Evolutionary conservation across 2,797 vertebrate species (phyloP), one percentile per base, ranked within the genome.

Genomic region (Zalophus californianus): DNA sequence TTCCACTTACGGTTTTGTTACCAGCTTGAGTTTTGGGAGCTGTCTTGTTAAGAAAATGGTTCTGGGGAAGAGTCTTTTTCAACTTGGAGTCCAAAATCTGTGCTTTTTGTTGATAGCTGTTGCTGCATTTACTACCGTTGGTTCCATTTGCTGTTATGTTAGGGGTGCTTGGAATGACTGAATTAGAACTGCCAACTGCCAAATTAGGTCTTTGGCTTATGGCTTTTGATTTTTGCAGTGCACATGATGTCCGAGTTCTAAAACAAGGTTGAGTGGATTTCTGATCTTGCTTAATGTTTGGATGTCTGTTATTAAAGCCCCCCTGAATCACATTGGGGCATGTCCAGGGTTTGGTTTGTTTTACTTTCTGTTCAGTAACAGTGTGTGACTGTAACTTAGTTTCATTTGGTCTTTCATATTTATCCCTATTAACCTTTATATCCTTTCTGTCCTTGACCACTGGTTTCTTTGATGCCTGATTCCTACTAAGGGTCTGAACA

Each of bases 281-380:
- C 1, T 12, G 70, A n/a, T 91, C 29, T 62, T 66, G 68, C 25
- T 77, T 88, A 41, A 2, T 8, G 52, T 18, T 41, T 35, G 41
- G 7, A 25, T 44, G 35, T 68, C 54, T 89, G 64, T 84, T 66
- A 2, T 64, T 38, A 32, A 2, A 12, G 52, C 15, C 90, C 50
- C 0, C n/a, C 1, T 23, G 92, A 27, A 44, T 23, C 0, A 2
- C 0, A 2, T 0, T 3, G 0, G 79, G 2, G 7, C 77, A 23
- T 25, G 60, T 72, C 20, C 38, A 80, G 77, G 90, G 50, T 38
- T 70, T 96, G 21, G 54, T 20, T 1, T 4, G 58, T 32, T 85
- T 94, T 88, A 9, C 23, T 58, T 87, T 92, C 58, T 94, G 95
- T 66, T 96, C 56, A 48, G 23, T 64, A 78, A 62, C 68, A 86